Conservation (phyloP, 2,888 invertebrate species). For the Epistrophella euchroma region DNA sequence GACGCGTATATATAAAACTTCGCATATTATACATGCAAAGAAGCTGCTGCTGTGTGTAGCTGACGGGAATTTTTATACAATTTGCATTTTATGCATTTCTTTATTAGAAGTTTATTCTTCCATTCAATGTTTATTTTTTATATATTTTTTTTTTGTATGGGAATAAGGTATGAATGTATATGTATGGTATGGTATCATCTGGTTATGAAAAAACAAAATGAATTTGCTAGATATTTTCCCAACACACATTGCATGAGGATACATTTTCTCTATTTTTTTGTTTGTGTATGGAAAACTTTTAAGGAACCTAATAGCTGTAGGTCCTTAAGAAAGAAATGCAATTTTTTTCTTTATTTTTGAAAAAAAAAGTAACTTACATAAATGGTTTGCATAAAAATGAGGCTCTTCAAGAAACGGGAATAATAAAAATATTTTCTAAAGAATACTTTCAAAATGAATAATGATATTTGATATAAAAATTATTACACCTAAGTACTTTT, state of each 20-base stretch:
- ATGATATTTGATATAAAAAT: background rate
- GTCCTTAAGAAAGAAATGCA: constrained; percentile 38
- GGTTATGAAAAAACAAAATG: background rate
- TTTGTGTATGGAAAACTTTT: constrained; percentile 2
- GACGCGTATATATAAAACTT: constrained; percentile 25
- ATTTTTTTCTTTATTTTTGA: constrained; percentile 21
- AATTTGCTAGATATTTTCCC: constrained; percentile 12
- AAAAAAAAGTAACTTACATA: constrained; percentile 20
- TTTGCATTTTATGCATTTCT: constrained; percentile 65
- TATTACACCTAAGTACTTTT: background rate
- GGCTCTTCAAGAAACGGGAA: background rate
- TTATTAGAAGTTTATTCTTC: constrained; percentile 50
- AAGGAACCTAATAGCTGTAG: constrained; percentile 20
- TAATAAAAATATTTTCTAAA: constrained; percentile 5
- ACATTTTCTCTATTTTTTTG: background rate
- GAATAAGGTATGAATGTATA: constrained; percentile 16
- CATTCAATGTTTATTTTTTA: constrained; percentile 13
- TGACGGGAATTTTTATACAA: constrained; percentile 40
- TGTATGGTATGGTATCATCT: background rate
- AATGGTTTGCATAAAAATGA: constrained; percentile 24
- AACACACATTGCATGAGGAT: constrained; percentile 12
- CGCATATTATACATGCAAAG: constrained; percentile 30
- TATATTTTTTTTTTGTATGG: background rate
- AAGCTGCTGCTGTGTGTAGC: constrained; percentile 1
- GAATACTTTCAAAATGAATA: background rate